Evolutionary conservation across 2,888 invertebrate species (phyloP), one percentile per base, ranked within the genome.

Genomic region (Meteorus cinctellus): DNA sequence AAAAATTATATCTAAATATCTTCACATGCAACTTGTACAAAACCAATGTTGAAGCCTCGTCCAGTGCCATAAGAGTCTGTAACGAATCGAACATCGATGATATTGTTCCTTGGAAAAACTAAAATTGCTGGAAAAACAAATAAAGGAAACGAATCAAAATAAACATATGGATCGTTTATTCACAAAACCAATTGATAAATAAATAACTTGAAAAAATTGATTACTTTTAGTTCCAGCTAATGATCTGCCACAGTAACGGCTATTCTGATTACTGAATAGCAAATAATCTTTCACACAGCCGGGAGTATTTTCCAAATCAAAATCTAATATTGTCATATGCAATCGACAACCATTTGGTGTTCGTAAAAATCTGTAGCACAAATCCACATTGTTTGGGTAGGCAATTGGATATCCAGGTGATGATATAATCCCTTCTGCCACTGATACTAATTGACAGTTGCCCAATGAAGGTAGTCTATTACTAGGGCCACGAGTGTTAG

Each of bases 321-420:
- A 91, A 81, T 91, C 91, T 19, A 87, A 79, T 79, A 91, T 85
- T 12, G 85, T 82, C 19, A 91, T 51, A 76, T 88, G 86, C 41
- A 91, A 79, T 55, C 83, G 84, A 79, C 91, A 91, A 77, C 84
- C 87, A 55, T 89, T 89, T n/a, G 88, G 85, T 65, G 85, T 83
- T 78, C 87, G 89, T 62, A 84, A 82, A 78, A 91, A 90, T 77
- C 91, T 90, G 74, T 90, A 91, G 79, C 91, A 91, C 67, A 87
- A 81, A 74, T 89, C 87, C 60, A 89, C 75, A 81, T 90, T 90
- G 74, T 84, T 83, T 0, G 90, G 89, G 84, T 91, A 91, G 77
- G 82, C 85, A 73, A 84, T 85, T 2, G 91, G 91, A 86, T 91
- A 91, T 55, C 88, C 87, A 2, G 91, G 90, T 72, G 90, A 90